Percentiles rank a stretch among this genome's conserved stretches.
These are phyloP conservation scores for Caretta caretta DNA, from an alignment of 2,113 vertebrate genomes.

Conservation along the genomic window DNA sequence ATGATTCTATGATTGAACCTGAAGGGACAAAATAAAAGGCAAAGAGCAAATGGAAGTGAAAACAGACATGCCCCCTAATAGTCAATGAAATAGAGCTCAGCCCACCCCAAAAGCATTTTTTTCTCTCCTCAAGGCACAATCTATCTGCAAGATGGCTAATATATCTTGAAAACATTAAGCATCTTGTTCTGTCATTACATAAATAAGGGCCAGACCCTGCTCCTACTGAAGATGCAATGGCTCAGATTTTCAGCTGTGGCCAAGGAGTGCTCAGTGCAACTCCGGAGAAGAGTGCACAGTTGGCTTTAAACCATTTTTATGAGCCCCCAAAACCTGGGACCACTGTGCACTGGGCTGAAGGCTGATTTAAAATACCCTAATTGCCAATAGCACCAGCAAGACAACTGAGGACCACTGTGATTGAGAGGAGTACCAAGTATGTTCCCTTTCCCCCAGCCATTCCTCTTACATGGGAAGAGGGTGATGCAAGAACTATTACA, in stretches of 20 bases:
- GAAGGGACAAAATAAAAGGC: not conserved
- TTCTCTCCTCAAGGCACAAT: conserved; percentile 33
- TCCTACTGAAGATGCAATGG: not conserved
- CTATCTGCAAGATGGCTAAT: conserved; percentile 44
- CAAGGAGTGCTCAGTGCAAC: not conserved
- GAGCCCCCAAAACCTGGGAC: not conserved
- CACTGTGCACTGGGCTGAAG: not conserved
- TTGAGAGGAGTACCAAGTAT: not conserved
- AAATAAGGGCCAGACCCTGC: not conserved
- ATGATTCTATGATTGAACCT: not conserved
- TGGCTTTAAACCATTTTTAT: not conserved
- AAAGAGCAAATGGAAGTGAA: not conserved
- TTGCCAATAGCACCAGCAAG: not conserved
- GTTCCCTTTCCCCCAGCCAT: not conserved
- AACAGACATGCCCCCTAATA: not conserved
- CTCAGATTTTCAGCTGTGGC: not conserved
- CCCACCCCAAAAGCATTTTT: not conserved
- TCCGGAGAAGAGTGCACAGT: not conserved
- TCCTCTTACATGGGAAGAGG: not conserved
- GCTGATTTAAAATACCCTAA: not conserved
- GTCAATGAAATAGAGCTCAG: not conserved
- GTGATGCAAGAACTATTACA: not conserved
- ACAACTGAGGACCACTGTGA: not conserved
- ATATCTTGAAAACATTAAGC: conserved; percentile 32
- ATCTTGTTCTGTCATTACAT: conserved; percentile 35